phyloP scores from a whole-genome alignment of 2,797 vertebrate genomes.

The Crypturellus tataupa region DNA sequence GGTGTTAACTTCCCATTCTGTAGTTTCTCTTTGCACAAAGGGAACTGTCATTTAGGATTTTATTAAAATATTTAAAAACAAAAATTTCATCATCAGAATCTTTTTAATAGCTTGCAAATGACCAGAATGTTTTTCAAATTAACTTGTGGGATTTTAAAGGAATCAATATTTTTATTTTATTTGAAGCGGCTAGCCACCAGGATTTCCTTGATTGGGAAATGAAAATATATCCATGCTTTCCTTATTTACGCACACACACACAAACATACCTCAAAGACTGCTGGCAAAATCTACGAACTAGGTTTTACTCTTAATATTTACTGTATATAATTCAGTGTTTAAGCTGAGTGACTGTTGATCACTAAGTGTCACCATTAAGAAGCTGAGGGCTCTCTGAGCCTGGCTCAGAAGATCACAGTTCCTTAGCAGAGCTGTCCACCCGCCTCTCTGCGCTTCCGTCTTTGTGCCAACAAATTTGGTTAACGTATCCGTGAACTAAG shows the following conservation, averaged over 20 bases:
- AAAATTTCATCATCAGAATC: background rate
- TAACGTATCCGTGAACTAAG: background rate
- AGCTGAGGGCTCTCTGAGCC: background rate
- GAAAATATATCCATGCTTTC: background rate
- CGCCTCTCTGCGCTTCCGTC: rapidly evolving
- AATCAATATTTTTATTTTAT: background rate
- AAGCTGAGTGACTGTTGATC: too few species aligned
- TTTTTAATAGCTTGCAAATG: background rate
- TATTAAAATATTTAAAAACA: background rate
- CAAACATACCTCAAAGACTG: background rate
- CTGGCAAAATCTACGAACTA: background rate
- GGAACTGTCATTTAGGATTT: background rate
- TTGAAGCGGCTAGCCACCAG: background rate
- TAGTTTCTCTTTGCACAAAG: background rate
- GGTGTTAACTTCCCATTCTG: constrained; percentile 65
- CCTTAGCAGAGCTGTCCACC: background rate
- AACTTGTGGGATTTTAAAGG: background rate
- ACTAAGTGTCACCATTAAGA: background rate
- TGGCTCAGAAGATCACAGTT: too few species aligned
- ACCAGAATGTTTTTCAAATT: background rate
- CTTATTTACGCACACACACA: background rate
- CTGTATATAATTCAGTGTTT: background rate
- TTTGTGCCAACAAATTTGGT: background rate
- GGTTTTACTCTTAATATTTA: background rate
- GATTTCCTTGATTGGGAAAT: background rate